A percentile compares a stretch with the other conserved stretches of the same genome.
phyloP scores from a whole-genome alignment of 2,113 vertebrate genomes.

The Oreotrochilus melanogaster region DNA sequence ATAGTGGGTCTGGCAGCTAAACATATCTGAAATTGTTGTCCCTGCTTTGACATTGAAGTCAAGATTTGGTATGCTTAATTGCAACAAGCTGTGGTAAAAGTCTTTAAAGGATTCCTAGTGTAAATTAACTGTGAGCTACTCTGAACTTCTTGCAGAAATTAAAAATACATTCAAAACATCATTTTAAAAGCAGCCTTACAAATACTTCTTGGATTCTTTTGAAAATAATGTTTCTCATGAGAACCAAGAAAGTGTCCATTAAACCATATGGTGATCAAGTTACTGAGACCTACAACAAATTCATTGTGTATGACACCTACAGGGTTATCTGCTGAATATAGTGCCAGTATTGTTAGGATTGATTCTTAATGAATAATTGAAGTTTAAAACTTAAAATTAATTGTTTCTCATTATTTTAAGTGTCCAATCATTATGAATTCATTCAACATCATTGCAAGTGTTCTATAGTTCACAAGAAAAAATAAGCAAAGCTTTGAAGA shows the following conservation, averaged over 20 bases:
- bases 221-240: background rate
- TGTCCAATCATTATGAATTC: background rate
- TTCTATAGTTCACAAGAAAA: background rate
- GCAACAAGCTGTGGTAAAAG: background rate
- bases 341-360: background rate
- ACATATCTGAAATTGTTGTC: background rate
- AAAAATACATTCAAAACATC: background rate
- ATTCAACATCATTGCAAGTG: background rate
- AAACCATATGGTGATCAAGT: background rate
- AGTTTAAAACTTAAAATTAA: background rate
- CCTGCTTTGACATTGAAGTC: background rate
- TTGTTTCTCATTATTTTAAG: background rate
- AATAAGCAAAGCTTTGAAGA: slow-evolving; percentile 5
- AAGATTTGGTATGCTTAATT: background rate
- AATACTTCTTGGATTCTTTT: background rate
- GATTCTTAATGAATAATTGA: background rate
- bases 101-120: background rate
- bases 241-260: background rate
- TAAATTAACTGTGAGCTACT: background rate
- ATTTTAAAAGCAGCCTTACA: background rate
- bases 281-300: background rate
- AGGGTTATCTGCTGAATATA: background rate
- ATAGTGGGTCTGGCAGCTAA: background rate
- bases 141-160: background rate
- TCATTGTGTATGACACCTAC: background rate